Conservation (phyloP, 2,888 invertebrate species). For the Callyntrura guangdongensis region DNA sequence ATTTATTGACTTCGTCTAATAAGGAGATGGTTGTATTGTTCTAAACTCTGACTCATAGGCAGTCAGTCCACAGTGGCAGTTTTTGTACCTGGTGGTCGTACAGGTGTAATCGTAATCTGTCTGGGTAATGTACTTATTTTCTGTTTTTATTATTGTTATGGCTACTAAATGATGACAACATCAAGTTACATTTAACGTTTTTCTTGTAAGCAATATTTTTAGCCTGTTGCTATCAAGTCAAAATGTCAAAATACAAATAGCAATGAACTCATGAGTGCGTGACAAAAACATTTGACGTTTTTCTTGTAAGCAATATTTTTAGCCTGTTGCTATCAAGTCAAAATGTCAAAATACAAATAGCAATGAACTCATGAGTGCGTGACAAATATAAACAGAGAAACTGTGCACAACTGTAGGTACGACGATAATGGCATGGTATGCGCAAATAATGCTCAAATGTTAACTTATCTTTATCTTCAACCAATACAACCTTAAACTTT, state of each 20-base stretch:
- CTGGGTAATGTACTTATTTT: too few species aligned
- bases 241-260: constrained; percentile 9
- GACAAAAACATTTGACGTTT: background rate
- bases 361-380: constrained; percentile 8
- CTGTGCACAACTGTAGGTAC: too few species aligned
- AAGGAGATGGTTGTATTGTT: background rate
- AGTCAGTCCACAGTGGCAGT: too few species aligned
- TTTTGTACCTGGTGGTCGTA: too few species aligned
- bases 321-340: background rate
- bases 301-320: background rate
- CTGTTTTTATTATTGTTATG: background rate
- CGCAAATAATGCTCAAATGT: too few species aligned
- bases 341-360: constrained; percentile 9
- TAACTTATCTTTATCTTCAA: too few species aligned
- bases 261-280: constrained; percentile 11
- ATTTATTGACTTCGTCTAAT: constrained; percentile 29
- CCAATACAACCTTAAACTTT: too few species aligned
- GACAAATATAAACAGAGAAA: too few species aligned
- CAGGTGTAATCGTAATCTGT: too few species aligned
- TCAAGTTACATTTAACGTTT: background rate
- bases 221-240: background rate
- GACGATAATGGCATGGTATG: too few species aligned
- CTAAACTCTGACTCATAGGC: background rate
- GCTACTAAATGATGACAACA: background rate
- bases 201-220: background rate